A percentile compares a stretch with the other conserved stretches of the same genome.
Conservation (phyloP, 2,797 vertebrate genomes). For the Eleutherodactylus coqui region DNA sequence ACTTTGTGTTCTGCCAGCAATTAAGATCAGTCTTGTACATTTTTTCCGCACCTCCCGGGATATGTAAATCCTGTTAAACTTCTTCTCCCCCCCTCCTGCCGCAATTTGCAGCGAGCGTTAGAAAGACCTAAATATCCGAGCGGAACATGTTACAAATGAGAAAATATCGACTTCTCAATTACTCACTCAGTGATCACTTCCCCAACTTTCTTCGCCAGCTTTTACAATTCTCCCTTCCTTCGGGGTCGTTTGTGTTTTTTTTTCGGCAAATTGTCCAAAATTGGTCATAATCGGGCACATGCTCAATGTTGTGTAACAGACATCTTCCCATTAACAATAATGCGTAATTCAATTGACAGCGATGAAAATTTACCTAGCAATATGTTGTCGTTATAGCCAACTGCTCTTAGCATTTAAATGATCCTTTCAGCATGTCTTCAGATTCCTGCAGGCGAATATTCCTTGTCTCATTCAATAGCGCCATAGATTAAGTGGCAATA, state of each 20-base stretch:
- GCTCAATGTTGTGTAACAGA: conserved; percentile 62
- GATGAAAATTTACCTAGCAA: conserved; percentile 48
- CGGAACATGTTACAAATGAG: conserved; percentile 43
- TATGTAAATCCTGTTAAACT: conserved; percentile 23
- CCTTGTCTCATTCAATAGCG: conserved; percentile 30
- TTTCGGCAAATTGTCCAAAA: conserved; percentile 61
- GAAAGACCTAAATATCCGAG: conserved; percentile 44
- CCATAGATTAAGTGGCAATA: conserved; percentile 64
- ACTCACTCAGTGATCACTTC: conserved; percentile 47
- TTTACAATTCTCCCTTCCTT: conserved; percentile 42
- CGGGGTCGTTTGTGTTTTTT: conserved; percentile 56
- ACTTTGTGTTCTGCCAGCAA: conserved; percentile 2
- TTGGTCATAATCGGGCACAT: conserved; percentile 63
- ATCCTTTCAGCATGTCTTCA: not conserved
- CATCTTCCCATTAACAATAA: conserved; percentile 62
- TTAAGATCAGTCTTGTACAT: conserved; percentile 26
- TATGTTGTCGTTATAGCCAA: conserved; percentile 42
- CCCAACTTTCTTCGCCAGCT: conserved; percentile 55
- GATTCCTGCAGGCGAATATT: conserved; percentile 55
- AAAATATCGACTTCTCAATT: conserved; percentile 54
- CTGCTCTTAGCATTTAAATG: conserved; percentile 59
- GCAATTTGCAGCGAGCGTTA: not conserved
- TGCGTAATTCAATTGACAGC: not conserved
- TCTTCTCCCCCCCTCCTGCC: not conserved
- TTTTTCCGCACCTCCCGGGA: conserved; percentile 13